Base-by-base conservation (phyloP, 1,140 invertebrate genomes). In the Aricia agestis region DNA sequence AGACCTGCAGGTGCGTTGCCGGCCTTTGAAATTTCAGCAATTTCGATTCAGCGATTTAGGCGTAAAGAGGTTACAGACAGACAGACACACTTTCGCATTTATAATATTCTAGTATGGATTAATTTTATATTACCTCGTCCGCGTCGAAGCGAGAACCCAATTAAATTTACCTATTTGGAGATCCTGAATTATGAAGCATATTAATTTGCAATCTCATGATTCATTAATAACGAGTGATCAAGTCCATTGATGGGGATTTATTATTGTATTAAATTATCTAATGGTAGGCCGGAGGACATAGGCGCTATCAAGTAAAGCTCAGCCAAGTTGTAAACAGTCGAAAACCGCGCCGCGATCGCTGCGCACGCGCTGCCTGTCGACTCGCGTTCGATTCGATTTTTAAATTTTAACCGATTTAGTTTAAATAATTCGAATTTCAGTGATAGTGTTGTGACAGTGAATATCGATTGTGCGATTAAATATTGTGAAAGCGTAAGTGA, bases 311-410 rank as follows among this genome's bases (percentile, higher is more conserved):
- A 68, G 42, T 66, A 52, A 68, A 58, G 45, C 59, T 72, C 58
- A 66, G 42, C 66, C 61, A 74, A 78, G 74, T 71, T 73, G 69
- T 77, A 80, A 83, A 81, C 87, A 90, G 88, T 90, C 88, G 78
- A 87, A 86, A 82, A 81, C 79, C 80, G 81, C 81, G 79, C 76
- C 80, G 86, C 84, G 84, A 70, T 76, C 82, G 69, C 68, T 75
- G 82, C 88, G 88, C 87, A 90, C 88, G 88, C 88, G 82, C 72
- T 57, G 67, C 52, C 45, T 52, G 68, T 65, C 63, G 70, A 68
- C 67, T 69, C 76, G 74, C 76, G 71, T 63, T 45, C 74, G 66
- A 71, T 75, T 77, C 32, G 65, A 69, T 58, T 57, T 57, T 52
- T 58, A 36, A 58, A 11, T 17, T 19, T 41, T 17, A 31, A 42